Conservation (phyloP, 1,140 invertebrate species). For the Choristoneura fumiferana region DNA sequence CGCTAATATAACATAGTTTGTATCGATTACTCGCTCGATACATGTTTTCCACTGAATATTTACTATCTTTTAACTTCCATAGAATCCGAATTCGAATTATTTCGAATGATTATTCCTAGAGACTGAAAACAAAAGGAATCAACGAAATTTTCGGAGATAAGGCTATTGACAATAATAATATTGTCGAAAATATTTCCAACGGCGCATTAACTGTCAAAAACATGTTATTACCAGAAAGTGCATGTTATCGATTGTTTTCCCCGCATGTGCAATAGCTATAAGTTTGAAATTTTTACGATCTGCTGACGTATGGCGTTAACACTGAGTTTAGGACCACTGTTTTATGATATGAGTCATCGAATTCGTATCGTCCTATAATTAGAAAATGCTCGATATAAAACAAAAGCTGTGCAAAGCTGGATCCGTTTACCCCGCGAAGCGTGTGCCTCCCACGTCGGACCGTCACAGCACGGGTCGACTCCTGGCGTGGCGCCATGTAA, state of each 20-base stretch:
- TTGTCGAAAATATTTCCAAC: not conserved
- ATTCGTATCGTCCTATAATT: too few relatives aligned
- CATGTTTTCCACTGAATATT: too few relatives aligned
- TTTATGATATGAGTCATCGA: too few relatives aligned
- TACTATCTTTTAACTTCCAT: too few relatives aligned
- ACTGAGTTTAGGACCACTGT: too few relatives aligned
- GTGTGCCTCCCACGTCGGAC: constrained; percentile 17
- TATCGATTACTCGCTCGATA: constrained; percentile 14
- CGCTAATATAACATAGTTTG: constrained; percentile 5
- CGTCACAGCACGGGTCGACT: constrained; percentile 26
- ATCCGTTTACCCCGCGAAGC: not conserved
- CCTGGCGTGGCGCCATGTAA: constrained; percentile 57
- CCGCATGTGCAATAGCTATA: too few relatives aligned
- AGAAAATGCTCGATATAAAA: too few relatives aligned
- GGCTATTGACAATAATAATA: not conserved
- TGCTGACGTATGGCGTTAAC: too few relatives aligned
- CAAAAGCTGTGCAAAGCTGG: too few relatives aligned
- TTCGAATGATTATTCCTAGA: too few relatives aligned
- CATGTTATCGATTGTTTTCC: constrained; percentile 8
- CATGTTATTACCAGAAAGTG: constrained; percentile 1
- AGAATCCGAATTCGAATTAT: too few relatives aligned
- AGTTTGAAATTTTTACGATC: too few relatives aligned
- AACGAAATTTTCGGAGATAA: not conserved
- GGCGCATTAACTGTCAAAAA: constrained; percentile 1
- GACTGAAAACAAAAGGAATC: not conserved